Evolutionary conservation across 92 coral and sea anemone species (phyloP), one percentile per base, ranked within the genome.

Genomic region (Blastomussa wellsi): DNA sequence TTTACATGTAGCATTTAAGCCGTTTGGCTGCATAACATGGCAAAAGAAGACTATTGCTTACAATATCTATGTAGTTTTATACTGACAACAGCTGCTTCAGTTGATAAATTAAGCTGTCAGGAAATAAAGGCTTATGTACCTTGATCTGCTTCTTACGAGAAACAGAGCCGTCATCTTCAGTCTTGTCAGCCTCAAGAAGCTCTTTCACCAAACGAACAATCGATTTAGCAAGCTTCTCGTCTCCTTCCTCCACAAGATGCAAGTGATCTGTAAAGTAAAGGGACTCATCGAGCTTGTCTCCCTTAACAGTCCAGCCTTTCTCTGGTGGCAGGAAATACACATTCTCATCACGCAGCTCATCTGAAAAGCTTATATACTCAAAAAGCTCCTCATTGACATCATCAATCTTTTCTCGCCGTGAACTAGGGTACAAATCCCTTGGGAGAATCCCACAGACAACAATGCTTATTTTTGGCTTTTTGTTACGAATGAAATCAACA

Each of bases 211-310:
- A 88, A 36, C 84, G 90, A 51, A 71, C 81, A 60, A 96, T 92
- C 15, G 94, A 87, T 41, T 90, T 92, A 0, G 98, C 98, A 52
- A 96, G 90, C 91, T 96, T 96, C 74, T 92, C 96, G 51, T 96
- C 93, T 8, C 99, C 99, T 1, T 90, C 97, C 59, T 96, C 99
- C 13, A 93, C 92, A 65, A 96, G 89, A 64, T 96, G 99, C 80
- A 96, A 76, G 62, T 90, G 92, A 55, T 96, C 99, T 0, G 93
- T 94, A 72, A 89, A 94, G 82, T 94, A 96, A 20, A 94, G 81
- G 5, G 89, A 57, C 75, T 95, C 94, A 39, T 90, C 90, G 5
- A 96, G 91, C n/a, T 78, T 62, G 14, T 96, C 99, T 57, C 88
- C 94, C 47, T 82, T 92, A n/a, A 82, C 74, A 19, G 95, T 91